A percentile compares a stretch with the other conserved stretches of the same genome.
phyloP scores from a whole-genome alignment of 2,888 invertebrate genomes.

The Pandemis corylana region DNA sequence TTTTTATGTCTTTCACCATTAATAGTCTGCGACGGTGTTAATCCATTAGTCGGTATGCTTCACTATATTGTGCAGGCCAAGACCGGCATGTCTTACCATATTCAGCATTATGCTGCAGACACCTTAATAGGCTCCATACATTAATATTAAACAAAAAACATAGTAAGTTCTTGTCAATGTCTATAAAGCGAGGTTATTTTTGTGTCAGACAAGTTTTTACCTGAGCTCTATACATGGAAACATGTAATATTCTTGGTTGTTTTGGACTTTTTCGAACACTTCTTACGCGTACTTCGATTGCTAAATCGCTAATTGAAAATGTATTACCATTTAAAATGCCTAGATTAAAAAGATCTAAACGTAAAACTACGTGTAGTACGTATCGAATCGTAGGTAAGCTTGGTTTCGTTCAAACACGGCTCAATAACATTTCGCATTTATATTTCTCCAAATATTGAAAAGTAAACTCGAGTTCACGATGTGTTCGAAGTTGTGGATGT shows the following conservation, averaged over 20 bases:
- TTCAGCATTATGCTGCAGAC: conserved; percentile 4
- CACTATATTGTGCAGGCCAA: not conserved
- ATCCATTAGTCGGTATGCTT: not conserved
- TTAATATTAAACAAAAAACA: conserved; percentile 5
- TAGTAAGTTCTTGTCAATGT: not conserved
- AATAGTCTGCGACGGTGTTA: not conserved
- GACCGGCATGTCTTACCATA: conserved; percentile 14
- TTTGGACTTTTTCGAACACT: not conserved
- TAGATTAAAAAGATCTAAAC: too few species aligned
- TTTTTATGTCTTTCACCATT: not conserved
- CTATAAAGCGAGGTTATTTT: conserved; percentile 6
- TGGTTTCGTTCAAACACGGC: too few species aligned
- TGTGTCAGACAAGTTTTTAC: conserved; percentile 8
- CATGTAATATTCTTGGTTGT: conserved; percentile 6
- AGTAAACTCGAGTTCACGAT: conserved; percentile 5
- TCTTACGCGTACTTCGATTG: not conserved
- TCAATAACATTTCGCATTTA: not conserved
- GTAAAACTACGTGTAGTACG: too few species aligned
- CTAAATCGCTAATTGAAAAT: not conserved
- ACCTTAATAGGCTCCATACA: not conserved
- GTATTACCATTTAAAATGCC: too few species aligned
- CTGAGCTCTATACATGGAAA: not conserved
- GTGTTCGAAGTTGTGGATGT: conserved; percentile 77
- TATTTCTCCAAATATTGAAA: not conserved
- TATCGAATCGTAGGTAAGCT: too few species aligned